phyloP scores from a whole-genome alignment of 2,888 invertebrate genomes.

The Drosophila imparisetae region DNA sequence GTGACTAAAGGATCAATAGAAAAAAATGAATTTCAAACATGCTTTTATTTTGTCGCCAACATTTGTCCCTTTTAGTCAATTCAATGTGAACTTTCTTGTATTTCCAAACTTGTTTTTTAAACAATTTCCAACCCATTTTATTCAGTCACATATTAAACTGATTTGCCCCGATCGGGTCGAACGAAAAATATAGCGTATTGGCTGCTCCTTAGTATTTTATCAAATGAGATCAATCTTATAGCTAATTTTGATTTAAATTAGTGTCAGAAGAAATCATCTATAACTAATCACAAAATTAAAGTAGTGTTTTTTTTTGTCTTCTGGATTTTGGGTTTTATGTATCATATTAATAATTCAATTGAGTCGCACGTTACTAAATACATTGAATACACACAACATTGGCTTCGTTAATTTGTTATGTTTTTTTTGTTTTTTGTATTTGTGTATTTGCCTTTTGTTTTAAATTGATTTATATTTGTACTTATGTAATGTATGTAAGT shows the following conservation, averaged over 20 bases:
- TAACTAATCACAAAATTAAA: conserved; percentile 21
- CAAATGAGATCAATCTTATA: not conserved
- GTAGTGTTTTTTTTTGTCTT: not conserved
- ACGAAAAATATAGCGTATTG: not conserved
- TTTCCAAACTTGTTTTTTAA: conserved; percentile 14
- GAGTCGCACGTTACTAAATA: conserved; percentile 18
- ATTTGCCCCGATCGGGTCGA: not conserved
- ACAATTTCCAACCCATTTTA: not conserved
- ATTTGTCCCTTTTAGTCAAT: conserved; percentile 46
- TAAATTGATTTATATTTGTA: conserved; percentile 12
- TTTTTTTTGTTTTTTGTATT: not conserved
- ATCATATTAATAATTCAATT: conserved; percentile 23
- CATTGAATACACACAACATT: conserved; percentile 30
- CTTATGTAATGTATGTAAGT: conserved; percentile 11
- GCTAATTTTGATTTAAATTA: conserved; percentile 2
- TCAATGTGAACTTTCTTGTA: conserved; percentile 49
- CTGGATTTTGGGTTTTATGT: not conserved
- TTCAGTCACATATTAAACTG: not conserved
- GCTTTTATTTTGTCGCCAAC: conserved; percentile 11
- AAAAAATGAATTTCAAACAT: conserved; percentile 12
- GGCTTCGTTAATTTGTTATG: conserved; percentile 4
- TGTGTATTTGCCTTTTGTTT: too few species aligned
- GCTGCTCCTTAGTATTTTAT: not conserved
- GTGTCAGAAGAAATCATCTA: not conserved
- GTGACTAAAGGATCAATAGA: conserved; percentile 13